Evolutionary conservation across 2,888 invertebrate species (phyloP).

Genomic region (Cantharis nigra): DNA sequence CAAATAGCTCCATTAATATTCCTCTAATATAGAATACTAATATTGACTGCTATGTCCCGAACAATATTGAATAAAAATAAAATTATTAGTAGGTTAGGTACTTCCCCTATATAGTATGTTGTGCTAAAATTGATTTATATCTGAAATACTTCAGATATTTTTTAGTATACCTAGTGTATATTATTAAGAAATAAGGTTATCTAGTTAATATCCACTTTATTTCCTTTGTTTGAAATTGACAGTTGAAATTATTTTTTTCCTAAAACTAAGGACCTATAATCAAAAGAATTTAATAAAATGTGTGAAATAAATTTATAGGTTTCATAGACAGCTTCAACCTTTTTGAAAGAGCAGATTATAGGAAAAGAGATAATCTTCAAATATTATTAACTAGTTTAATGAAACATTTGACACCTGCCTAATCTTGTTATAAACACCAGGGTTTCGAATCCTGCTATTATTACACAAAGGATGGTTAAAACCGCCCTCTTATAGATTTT

Average conservation of each 20-base stretch:
- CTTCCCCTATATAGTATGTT: too few species aligned
- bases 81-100: too few species aligned
- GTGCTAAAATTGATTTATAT: too few species aligned
- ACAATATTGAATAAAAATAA: too few species aligned
- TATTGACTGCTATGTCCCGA: too few species aligned
- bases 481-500: conserved; percentile 24
- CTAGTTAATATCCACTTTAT: not conserved
- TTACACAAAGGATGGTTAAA: conserved; percentile 29
- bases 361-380: conserved; percentile 31
- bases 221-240: not conserved
- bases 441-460: conserved; percentile 26
- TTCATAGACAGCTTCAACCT: not conserved
- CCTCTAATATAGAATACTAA: too few species aligned
- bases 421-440: conserved; percentile 40
- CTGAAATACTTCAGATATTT: too few species aligned
- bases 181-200: too few species aligned
- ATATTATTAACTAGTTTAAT: conserved; percentile 39
- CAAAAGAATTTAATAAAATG: not conserved
- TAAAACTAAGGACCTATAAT: not conserved
- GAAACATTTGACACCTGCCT: conserved; percentile 43
- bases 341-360: conserved; percentile 17
- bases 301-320: not conserved
- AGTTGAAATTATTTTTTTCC: not conserved
- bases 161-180: too few species aligned
- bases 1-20: too few species aligned